Percentiles rank a stretch among this genome's conserved stretches.
Evolutionary conservation across 2,888 invertebrate genomes (phyloP).

Genomic region (Rosalia funebris): DNA sequence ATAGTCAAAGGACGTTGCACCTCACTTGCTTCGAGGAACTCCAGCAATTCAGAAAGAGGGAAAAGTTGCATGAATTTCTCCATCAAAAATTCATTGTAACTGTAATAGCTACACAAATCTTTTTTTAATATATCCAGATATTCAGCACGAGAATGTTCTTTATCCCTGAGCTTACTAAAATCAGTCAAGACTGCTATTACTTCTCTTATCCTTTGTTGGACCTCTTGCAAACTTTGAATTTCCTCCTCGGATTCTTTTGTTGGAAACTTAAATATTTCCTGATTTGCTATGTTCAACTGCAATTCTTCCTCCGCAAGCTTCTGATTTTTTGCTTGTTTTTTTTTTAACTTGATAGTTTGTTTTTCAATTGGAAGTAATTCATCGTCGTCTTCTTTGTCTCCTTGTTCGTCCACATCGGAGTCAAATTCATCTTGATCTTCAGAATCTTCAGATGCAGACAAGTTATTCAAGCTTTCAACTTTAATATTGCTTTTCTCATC

Average conservation of each 20-base stretch:
- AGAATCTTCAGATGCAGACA: conserved; percentile 59
- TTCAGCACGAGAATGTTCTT: conserved; percentile 79
- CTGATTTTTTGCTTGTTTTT: conserved; percentile 74
- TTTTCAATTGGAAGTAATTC: conserved; percentile 89
- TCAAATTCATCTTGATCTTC: conserved; percentile 53
- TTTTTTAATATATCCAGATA: conserved; percentile 81
- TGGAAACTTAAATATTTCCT: conserved; percentile 83
- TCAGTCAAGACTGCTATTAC: conserved; percentile 81
- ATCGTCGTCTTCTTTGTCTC: conserved; percentile 69
- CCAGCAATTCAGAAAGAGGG: conserved; percentile 84
- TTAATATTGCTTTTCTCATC: conserved; percentile 49
- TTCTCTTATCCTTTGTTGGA: conserved; percentile 91
- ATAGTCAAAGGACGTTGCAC: conserved; percentile 94
- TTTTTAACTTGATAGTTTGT: conserved; percentile 79
- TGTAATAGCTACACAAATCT: conserved; percentile 94
- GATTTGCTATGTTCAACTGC: conserved; percentile 80
- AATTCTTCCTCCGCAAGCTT: conserved; percentile 85
- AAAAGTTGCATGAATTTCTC: conserved; percentile 90
- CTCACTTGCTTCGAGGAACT: conserved; percentile 97
- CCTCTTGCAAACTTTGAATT: conserved; percentile 79
- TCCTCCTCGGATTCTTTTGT: conserved; percentile 78
- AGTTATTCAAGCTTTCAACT: conserved; percentile 53
- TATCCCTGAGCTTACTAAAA: conserved; percentile 77
- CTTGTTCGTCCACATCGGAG: conserved; percentile 49
- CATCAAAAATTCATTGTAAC: conserved; percentile 98